Percentiles rank a stretch among this genome's conserved stretches.
These are phyloP conservation scores for Hybognathus amarus DNA, from an alignment of 2,797 vertebrate genomes.

Conservation along the genomic window DNA sequence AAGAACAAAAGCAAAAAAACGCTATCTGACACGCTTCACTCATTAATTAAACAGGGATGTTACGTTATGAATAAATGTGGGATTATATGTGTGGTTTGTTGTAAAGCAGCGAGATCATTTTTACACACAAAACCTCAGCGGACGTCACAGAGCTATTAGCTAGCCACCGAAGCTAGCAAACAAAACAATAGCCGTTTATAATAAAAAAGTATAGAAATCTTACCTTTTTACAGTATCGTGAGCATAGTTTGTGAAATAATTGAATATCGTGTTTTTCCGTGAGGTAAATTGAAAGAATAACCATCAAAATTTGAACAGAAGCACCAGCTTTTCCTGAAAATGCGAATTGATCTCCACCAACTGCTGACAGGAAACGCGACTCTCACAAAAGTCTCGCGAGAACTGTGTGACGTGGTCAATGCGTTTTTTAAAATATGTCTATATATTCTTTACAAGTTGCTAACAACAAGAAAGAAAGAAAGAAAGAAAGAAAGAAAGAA, in stretches of 20 bases:
- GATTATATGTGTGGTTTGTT: not conserved
- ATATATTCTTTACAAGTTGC: not conserved
- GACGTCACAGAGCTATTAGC: slow-evolving; percentile 21
- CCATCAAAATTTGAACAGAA: slow-evolving; percentile 13
- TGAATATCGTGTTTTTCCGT: not conserved
- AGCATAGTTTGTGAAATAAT: slow-evolving; percentile 1
- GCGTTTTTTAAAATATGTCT: not conserved
- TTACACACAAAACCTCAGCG: not conserved
- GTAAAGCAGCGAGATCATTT: not conserved
- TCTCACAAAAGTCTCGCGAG: slow-evolving; percentile 56
- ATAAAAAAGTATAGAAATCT: not conserved
- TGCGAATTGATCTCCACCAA: slow-evolving; percentile 46
- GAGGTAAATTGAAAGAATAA: not conserved
- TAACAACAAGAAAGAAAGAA: no score
- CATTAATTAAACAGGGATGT: no score
- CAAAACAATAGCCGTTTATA: slow-evolving; percentile 15
- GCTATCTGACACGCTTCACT: not conserved
- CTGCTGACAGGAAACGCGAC: slow-evolving; percentile 47
- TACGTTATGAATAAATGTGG: not conserved
- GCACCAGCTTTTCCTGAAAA: slow-evolving; percentile 53
- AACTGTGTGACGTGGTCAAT: not conserved
- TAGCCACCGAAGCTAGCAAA: slow-evolving; percentile 34
- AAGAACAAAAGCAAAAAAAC: not conserved
- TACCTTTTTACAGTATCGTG: slow-evolving; percentile 38
- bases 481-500: not conserved